These are phyloP conservation scores for Alethe castanea DNA, from an alignment of 2,113 vertebrate genomes.

Conservation along the genomic window DNA sequence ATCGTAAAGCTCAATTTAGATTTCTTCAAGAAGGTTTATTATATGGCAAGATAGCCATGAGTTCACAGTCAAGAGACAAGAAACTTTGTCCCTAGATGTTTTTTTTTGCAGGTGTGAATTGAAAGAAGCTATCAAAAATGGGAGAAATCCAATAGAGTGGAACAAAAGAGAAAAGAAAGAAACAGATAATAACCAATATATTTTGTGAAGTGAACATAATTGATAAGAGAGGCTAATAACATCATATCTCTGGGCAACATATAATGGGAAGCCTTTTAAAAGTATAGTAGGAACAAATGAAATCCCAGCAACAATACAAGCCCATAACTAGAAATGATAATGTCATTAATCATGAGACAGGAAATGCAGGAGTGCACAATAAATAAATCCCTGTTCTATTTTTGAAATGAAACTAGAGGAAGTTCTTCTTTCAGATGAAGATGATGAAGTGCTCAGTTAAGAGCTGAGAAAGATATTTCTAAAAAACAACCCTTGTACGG, in stretches of 20 bases:
- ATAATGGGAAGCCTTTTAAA: background rate
- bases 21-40: background rate
- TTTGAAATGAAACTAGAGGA: background rate
- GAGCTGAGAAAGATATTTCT: background rate
- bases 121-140: background rate
- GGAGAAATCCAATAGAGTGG: background rate
- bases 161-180: background rate
- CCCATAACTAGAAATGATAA: conserved; percentile 13
- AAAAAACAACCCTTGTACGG: rapidly evolving
- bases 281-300: background rate
- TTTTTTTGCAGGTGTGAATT: background rate
- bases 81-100: background rate
- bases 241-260: background rate
- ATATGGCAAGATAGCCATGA: background rate
- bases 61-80: background rate
- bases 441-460: background rate
- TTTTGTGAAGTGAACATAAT: background rate
- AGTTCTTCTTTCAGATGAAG: background rate
- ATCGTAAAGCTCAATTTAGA: background rate
- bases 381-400: conserved; percentile 13
- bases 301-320: conserved; percentile 7
- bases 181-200: background rate
- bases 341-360: background rate
- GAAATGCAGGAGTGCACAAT: background rate
- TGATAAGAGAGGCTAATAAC: conserved; percentile 4